These are phyloP conservation scores for Idaea straminata DNA, from an alignment of 2,888 invertebrate species.

Conservation along the genomic window DNA sequence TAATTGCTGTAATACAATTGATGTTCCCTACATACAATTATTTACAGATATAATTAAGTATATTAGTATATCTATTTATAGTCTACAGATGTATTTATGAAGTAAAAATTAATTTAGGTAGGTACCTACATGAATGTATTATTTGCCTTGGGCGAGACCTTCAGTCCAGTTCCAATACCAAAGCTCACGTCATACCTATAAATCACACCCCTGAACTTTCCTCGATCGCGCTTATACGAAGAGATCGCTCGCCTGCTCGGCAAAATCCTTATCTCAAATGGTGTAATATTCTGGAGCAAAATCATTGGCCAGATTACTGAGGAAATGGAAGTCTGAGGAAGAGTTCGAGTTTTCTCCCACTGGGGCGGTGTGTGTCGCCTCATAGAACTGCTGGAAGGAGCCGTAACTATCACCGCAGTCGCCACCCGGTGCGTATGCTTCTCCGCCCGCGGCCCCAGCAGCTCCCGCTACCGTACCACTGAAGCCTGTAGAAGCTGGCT, in stretches of 20 bases:
- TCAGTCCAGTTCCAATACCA: constrained; percentile 44
- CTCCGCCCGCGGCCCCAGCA: constrained; percentile 63
- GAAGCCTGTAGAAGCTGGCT: constrained; percentile 48
- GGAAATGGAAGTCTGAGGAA: constrained; percentile 96
- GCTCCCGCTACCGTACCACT: constrained; percentile 41
- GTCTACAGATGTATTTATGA: constrained; percentile 40
- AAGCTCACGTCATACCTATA: constrained; percentile 30
- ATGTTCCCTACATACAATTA: constrained; percentile 35
- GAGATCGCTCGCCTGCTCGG: constrained; percentile 76
- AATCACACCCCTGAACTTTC: constrained; percentile 13
- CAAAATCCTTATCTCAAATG: constrained; percentile 80
- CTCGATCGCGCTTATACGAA: constrained; percentile 59
- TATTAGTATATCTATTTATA: constrained; percentile 36
- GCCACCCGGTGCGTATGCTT: constrained; percentile 48
- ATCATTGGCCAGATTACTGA: constrained; percentile 94
- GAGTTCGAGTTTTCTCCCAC: constrained; percentile 91
- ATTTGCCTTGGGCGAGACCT: constrained; percentile 58
- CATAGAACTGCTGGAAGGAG: constrained; percentile 86
- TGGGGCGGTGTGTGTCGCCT: constrained; percentile 74
- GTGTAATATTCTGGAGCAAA: constrained; percentile 95
- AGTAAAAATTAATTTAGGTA: constrained; percentile 45
- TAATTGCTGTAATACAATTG: constrained; percentile 22
- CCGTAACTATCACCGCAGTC: constrained; percentile 84
- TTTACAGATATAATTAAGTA: constrained; percentile 68
- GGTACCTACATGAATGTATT: constrained; percentile 40